Percentiles rank a stretch among this genome's conserved stretches.
These are phyloP conservation scores for Scaptodrosophila latifasciaeformis DNA, from an alignment of 2,888 invertebrate genomes.

Conservation along the genomic window DNA sequence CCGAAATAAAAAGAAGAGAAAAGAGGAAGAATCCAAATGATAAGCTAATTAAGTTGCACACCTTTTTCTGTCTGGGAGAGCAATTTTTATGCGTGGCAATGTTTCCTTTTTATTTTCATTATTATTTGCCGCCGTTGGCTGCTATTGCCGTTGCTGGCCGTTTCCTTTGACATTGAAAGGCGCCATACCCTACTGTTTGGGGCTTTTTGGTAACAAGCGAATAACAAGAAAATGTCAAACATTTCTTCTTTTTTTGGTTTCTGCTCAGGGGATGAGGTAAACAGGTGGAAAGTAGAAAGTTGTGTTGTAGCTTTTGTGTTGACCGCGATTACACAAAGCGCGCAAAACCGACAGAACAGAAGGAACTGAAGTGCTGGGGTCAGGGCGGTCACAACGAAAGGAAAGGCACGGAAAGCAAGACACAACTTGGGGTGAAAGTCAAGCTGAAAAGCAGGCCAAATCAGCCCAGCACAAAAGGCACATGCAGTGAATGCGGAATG, in stretches of 20 bases:
- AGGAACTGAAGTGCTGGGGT: too few species aligned
- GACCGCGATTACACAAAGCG: slow-evolving; percentile 23
- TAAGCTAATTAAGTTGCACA: slow-evolving; percentile 64
- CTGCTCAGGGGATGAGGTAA: too few species aligned
- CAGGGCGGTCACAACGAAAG: neutral
- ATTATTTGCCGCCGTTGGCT: neutral
- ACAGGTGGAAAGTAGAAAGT: too few species aligned
- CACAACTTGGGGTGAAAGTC: too few species aligned
- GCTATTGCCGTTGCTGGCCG: slow-evolving; percentile 4
- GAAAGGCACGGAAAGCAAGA: slow-evolving; percentile 17
- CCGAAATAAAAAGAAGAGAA: slow-evolving; percentile 6
- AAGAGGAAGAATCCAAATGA: slow-evolving; percentile 46
- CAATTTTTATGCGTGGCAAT: slow-evolving; percentile 25
- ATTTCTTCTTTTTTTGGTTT: too few species aligned
- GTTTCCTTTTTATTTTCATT: slow-evolving; percentile 13
- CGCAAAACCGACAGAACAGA: slow-evolving; percentile 4
- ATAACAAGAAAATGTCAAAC: slow-evolving; percentile 58
- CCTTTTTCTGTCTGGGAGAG: slow-evolving; percentile 24
- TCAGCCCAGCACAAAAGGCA: too few species aligned
- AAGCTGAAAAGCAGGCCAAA: slow-evolving; percentile 8
- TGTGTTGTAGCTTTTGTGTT: slow-evolving; percentile 14
- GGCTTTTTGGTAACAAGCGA: slow-evolving; percentile 48
- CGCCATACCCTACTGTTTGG: slow-evolving; percentile 14
- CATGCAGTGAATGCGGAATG: slow-evolving; percentile 20
- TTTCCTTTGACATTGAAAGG: slow-evolving; percentile 16